A percentile compares a stretch with the other conserved stretches of the same genome.
These are phyloP conservation scores for Phaenicophaeus curvirostris DNA, from an alignment of 2,797 vertebrate genomes.

Conservation along the genomic window DNA sequence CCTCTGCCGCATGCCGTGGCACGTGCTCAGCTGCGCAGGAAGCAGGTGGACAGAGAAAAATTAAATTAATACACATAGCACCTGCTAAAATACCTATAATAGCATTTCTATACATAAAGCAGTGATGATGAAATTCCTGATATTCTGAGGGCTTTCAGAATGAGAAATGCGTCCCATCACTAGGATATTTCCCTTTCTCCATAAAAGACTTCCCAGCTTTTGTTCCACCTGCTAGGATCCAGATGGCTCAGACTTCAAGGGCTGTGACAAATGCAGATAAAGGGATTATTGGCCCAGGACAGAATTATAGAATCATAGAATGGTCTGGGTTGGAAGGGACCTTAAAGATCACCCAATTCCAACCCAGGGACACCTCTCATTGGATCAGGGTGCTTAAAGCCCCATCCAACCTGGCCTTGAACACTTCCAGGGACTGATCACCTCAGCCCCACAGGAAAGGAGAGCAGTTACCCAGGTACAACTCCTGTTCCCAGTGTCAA, in stretches of 20 bases:
- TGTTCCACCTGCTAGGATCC: neutral
- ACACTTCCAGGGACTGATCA: neutral
- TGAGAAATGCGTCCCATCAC: fast-evolving
- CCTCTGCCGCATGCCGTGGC: neutral
- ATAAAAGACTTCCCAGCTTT: neutral
- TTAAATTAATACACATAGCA: neutral
- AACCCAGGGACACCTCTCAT: too few relatives aligned
- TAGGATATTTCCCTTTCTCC: neutral
- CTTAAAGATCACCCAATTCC: too few relatives aligned
- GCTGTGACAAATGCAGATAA: neutral
- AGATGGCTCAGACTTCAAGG: neutral
- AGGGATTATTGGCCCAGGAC: neutral
- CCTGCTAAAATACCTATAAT: constrained; percentile 47
- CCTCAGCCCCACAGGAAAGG: neutral
- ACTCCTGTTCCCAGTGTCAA: neutral
- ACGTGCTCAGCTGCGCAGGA: constrained; percentile 25
- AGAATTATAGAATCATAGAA: too few relatives aligned
- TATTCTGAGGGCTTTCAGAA: neutral
- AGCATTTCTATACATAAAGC: neutral
- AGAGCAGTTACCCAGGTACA: neutral
- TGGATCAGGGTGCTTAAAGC: too few relatives aligned
- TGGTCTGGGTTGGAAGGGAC: too few relatives aligned
- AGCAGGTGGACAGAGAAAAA: constrained; percentile 45
- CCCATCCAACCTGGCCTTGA: too few relatives aligned
- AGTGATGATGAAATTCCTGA: neutral